Conservation (phyloP, 2,888 invertebrate genomes). For the Pollenia angustigena region DNA sequence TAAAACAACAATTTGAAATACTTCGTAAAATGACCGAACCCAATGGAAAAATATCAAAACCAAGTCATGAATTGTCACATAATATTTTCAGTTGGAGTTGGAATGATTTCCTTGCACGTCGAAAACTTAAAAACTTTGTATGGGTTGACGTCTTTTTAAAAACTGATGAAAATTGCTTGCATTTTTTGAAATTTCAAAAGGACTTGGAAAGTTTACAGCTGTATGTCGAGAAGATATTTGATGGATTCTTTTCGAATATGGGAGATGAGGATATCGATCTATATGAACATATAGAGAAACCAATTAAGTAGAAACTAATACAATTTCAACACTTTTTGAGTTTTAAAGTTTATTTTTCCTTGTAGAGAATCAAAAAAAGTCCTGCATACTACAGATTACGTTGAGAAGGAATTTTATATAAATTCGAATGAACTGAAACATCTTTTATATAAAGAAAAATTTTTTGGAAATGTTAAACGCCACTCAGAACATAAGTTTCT, state of each 20-base stretch:
- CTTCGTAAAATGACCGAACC: neutral
- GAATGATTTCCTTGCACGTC: constrained; percentile 61
- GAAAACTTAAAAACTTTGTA: constrained; percentile 45
- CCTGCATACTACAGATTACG: constrained; percentile 26
- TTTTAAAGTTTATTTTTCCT: too few relatives aligned
- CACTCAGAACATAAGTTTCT: constrained; percentile 27
- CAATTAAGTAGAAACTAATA: constrained; percentile 32
- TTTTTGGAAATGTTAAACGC: constrained; percentile 21
- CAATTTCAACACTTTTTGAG: neutral
- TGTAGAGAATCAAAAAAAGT: constrained; percentile 48
- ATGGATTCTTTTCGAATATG: constrained; percentile 29
- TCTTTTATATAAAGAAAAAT: constrained; percentile 5
- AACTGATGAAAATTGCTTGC: constrained; percentile 13
- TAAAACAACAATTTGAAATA: constrained; percentile 12
- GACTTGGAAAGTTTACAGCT: constrained; percentile 53
- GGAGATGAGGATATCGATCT: constrained; percentile 19
- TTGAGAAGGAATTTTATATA: constrained; percentile 13
- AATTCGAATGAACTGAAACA: constrained; percentile 30
- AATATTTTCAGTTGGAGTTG: constrained; percentile 61
- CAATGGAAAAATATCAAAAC: neutral
- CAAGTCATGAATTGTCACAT: constrained; percentile 17
- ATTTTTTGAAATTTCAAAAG: constrained; percentile 57
- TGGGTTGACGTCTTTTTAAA: constrained; percentile 65
- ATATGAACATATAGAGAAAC: constrained; percentile 36
- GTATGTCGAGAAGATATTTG: constrained; percentile 43